Conservation (phyloP, 1,140 invertebrate species). For the Plectus sambesii region DNA sequence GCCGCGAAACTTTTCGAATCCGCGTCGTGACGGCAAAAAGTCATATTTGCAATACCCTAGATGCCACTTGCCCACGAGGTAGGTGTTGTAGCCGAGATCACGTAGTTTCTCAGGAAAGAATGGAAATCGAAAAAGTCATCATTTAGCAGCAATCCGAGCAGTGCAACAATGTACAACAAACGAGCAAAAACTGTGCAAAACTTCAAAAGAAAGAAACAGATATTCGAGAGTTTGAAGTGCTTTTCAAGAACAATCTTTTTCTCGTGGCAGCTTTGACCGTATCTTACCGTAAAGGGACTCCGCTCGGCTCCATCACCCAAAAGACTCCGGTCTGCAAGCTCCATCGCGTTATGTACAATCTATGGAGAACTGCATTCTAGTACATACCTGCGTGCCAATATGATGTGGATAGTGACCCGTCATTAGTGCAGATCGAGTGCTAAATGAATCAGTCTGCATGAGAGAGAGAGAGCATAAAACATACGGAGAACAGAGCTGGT, state of each 20-base stretch:
- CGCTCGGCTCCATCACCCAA: constrained; percentile 38
- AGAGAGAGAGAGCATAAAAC: constrained; percentile 11
- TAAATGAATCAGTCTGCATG: constrained; percentile 23
- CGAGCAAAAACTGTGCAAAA: too few species aligned
- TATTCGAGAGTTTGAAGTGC: too few species aligned
- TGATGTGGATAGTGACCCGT: constrained; percentile 37
- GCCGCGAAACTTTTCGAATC: constrained; percentile 52
- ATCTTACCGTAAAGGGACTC: constrained; percentile 44
- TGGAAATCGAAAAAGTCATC: too few species aligned
- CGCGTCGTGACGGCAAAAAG: constrained; percentile 49
- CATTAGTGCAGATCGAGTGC: constrained; percentile 39
- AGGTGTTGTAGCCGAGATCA: constrained; percentile 49
- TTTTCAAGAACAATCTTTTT: too few species aligned
- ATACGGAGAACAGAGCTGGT: constrained; percentile 39
- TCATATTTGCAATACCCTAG: constrained; percentile 49
- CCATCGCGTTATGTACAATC: background rate
- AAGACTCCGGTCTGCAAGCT: constrained; percentile 34
- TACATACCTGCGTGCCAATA: constrained; percentile 31
- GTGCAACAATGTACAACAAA: too few species aligned
- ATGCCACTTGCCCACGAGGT: constrained; percentile 54
- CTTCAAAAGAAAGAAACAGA: too few species aligned
- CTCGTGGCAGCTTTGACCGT: too few species aligned
- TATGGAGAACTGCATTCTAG: constrained; percentile 9
- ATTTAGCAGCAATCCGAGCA: too few species aligned
- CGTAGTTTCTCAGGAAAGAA: constrained; percentile 50